Base-by-base conservation (phyloP, 1,140 invertebrate genomes). In the Drosophila persimilis region DNA sequence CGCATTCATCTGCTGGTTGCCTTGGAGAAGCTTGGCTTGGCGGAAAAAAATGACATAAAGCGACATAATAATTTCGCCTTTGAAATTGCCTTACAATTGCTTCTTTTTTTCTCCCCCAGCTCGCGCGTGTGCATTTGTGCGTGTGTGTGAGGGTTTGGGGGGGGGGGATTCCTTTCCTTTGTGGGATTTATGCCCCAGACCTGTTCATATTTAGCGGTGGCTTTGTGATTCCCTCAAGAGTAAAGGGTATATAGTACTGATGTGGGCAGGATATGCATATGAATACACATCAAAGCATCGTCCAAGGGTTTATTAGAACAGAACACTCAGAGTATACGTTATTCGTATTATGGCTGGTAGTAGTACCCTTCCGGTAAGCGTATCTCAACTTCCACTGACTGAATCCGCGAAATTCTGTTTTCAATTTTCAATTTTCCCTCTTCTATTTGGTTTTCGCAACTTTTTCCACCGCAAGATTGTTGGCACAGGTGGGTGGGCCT, bases 51-150 rank as follows among this genome's bases (percentile, higher is more conserved):
- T 86, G 83, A 86, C 83, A 88, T 81, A 86, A 86, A 86, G 81
- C 81, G 81, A 86, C 83, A 86, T 86, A 86, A 86, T 86, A 86
- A 86, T 86, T 86, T 86, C 71, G 83, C 65, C 77, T 86, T 86
- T 86, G 81, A 86, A 86, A 86, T 86, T 86, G 83, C 83, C 81
- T 81, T 86, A 81, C 83, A 86, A 86, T 86, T 86, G 83, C 74
- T 86, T 77, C 62, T 26, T 26, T 24, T 26, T 26, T 26, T 0
- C 24, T 26, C 24, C 24, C 11, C 35, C 35, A 39, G 35, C 11
- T 39, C 11, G 35, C 35, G 13, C n/a, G 55, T 35, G 1, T 22
- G 9, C 15, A 51, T n/a, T 31, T 35, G 31, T 56, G 58, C 47
- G 56, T 54, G 65, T 53, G 66, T 56, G 2, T 39, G 11, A 11